Base-by-base conservation (phyloP, 2,888 invertebrate genomes). In the Lepetodrilus schrolli region DNA sequence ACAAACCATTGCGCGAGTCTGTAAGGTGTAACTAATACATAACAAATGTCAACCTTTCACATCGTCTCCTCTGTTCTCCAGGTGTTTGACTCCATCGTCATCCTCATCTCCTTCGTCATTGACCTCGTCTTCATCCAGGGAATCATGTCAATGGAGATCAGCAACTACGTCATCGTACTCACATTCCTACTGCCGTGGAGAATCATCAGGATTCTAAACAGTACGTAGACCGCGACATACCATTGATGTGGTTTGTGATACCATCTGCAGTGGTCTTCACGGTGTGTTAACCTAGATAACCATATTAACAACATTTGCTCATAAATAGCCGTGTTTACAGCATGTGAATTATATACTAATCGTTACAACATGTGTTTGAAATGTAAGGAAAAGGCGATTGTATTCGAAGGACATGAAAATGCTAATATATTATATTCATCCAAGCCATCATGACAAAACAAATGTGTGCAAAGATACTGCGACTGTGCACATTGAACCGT, bases 151-250 rank as follows among this genome's bases (percentile, higher is more conserved):
- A 69, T 73, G 17, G 69, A 69, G 7, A 37, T 43, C 5, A 51
- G 34, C 23, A 65, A 50, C 34, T 74, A 37, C 47, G 48, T 66
- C 21, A 37, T 74, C 47, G 65, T 50, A 5, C 30, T 58, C 10
- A 43, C 70, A 21, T 72, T 72, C 68, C 58, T 74, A 17, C 65
- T 87, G 34, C 86, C 86, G 1, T 87, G 86, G 86, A 77, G 86
- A 50, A 80, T 87, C 21, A 79, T 87, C 58, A 79, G 86, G 75
- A 84, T 87, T 43, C 80, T 87, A 2, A 87, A 87, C 78, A 87
- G 86, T 87, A 80, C 76, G 85, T 82, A 37, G 8, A 7, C 4
- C 10, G 1, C 36, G 17, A n/a, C n/a, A n/a, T n/a, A n/a, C n/a
- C n/a, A n/a, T n/a, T n/a, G n/a, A n/a, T n/a, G n/a, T n/a, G n/a